phyloP scores from a whole-genome alignment of 2,888 invertebrate genomes.

The Sphecodes monilicornis region DNA sequence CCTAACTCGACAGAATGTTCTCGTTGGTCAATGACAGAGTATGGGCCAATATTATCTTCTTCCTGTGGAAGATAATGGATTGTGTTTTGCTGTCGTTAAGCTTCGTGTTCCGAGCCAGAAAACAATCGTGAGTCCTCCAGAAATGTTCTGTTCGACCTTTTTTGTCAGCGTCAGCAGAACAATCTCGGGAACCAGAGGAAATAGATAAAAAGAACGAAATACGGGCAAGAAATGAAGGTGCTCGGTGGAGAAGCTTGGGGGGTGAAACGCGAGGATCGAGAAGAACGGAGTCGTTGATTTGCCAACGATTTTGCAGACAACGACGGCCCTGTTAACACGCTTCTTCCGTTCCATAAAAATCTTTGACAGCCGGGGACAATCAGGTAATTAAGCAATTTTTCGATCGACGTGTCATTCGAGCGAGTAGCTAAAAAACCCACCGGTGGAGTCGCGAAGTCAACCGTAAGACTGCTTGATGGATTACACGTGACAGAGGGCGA shows the following conservation, averaged over 20 bases:
- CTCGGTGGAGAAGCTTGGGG: background rate
- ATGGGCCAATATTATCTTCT: slow-evolving; percentile 4
- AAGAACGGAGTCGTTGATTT: background rate
- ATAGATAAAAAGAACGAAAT: slow-evolving; percentile 3
- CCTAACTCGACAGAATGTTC: background rate
- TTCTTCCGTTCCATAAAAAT: background rate
- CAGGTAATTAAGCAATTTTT: background rate
- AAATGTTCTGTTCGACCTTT: slow-evolving; percentile 7
- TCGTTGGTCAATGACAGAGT: background rate
- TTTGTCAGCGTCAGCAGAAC: slow-evolving; percentile 12
- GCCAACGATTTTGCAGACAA: background rate
- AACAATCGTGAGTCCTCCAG: slow-evolving; percentile 11
- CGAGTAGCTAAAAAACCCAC: background rate
- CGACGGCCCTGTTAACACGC: background rate
- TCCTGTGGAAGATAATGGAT: slow-evolving; percentile 16
- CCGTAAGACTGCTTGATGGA: slow-evolving; percentile 58
- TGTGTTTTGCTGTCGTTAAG: slow-evolving; percentile 20
- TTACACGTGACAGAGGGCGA: slow-evolving; percentile 59
- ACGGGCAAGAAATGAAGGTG: slow-evolving; percentile 3
- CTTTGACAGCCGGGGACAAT: background rate
- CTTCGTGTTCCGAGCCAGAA: slow-evolving; percentile 20
- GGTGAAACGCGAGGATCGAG: background rate
- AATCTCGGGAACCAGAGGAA: slow-evolving; percentile 3
- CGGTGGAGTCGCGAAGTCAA: slow-evolving; percentile 13
- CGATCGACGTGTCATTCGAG: slow-evolving; percentile 11